Base-by-base conservation (phyloP, 2,797 vertebrate species). In the Rhadinocentrus ornatus region DNA sequence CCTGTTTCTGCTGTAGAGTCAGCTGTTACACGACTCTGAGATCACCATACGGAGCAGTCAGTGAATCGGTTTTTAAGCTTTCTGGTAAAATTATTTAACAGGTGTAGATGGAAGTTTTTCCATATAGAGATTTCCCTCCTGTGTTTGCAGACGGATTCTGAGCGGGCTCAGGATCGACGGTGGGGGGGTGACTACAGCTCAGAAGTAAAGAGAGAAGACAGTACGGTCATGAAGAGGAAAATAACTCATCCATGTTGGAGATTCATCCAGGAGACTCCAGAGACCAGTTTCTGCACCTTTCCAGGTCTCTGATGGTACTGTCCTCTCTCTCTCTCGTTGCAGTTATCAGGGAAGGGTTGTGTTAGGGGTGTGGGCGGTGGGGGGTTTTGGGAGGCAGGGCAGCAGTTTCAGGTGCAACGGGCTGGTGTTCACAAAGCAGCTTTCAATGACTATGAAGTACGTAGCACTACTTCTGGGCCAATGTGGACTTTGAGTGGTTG, bases 371-470 rank as follows among this genome's bases (percentile, higher is more conserved):
- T 56, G 9, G 44, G 65, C n/a, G 69, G 16, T 56, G 9, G 44
- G 65, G 37, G 16, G 71, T n/a, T 53, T 62, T n/a, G 78, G 65
- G 59, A 52, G 20, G 22, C 58, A 3, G 41, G 67, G 76, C 62
- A 56, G 70, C 66, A 78, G 66, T 62, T 65, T 63, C 34, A 73
- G 75, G 29, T 53, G 55, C 46, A 60, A 29, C 0, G 29, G 79
- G 77, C 81, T 75, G 77, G 76, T 85, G 13, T 91, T 91, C 91
- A 93, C 91, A 93, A 92, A 93, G 90, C 77, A 73, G 78, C 71
- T 82, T 77, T 85, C 34, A 35, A 39, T 76, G 84, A 85, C 85
- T 77, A 5, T 18, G 56, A 32, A 66, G 69, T 54, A 34, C 24
- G 24, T 5, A 72, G 64, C 53, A 8, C 15, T 59, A 48, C 48